Base-by-base conservation (phyloP, 2,797 vertebrate genomes). In the Brachyalestes nurse region DNA sequence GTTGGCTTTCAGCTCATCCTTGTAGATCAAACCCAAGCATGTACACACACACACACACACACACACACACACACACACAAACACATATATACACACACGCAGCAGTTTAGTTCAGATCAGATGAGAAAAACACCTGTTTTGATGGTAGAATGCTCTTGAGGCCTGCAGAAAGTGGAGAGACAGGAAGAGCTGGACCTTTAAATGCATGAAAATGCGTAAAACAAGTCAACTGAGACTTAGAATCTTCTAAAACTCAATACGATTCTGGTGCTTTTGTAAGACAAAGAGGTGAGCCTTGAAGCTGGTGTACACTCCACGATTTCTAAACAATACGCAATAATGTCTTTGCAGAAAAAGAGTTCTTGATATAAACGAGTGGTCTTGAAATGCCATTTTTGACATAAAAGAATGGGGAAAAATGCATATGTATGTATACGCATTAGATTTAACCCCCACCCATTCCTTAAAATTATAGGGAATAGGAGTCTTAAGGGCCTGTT, bases 71-170 rank as follows among this genome's bases (percentile, higher is more conserved):
- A 34, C 34, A 34, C 4, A 34, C 34, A 34, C 34, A 13, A 1
- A 28, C 8, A 61, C 58, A 61, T 13, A 12, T 4, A 66, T 7
- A 67, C 65, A 67, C 10, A 67, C 40, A 67, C 8, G 45, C 38
- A 45, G 28, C 64, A 42, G 64, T 42, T 66, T 23, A 21, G 66
- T 69, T 25, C 42, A 23, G 45, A 76, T 79, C 86, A 88, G 87
- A 91, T 90, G 84, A 75, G 25, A 76, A 88, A 90, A 90, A 85
- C 88, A 89, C 85, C 88, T 90, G 89, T 67, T 19, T 45, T 73
- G 34, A 74, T 58, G 53, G 19, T 74, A 40, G n/a, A 74, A 55
- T 51, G 34, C 34, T 38, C 34, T 13, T 58, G 34, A 38, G 53
- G n/a, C 55, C 72, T 58, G 8, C 9, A 13, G 72, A 42, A 40